Evolutionary conservation across 2,113 vertebrate species (phyloP).

Genomic region (Cebus imitator): DNA sequence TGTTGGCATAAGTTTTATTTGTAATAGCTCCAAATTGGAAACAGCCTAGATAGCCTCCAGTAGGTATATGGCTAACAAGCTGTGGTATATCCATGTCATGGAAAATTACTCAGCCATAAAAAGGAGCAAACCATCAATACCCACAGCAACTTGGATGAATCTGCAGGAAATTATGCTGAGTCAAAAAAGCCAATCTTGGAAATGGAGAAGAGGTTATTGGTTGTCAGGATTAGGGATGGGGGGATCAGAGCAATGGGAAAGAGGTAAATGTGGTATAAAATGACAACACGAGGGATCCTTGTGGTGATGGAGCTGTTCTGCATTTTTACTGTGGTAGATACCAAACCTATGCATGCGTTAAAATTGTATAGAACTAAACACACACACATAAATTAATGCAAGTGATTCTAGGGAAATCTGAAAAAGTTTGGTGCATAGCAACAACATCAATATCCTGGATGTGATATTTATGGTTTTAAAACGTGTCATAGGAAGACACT

Average conservation of each 20-base stretch:
- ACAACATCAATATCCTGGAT: not conserved
- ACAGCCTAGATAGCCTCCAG: not conserved
- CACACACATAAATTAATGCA: accelerated
- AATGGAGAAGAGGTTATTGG: not conserved
- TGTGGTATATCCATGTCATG: not conserved
- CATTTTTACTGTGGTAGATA: not conserved
- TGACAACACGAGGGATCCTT: not conserved
- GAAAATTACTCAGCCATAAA: not conserved
- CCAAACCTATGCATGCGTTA: not conserved
- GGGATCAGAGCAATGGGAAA: not conserved
- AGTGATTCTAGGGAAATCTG: not conserved
- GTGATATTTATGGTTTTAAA: not conserved
- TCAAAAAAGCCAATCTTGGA: not conserved
- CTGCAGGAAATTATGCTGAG: not conserved
- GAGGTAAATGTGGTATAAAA: not conserved
- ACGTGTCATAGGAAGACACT: not conserved
- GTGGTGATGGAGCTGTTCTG: not conserved
- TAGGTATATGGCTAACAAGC: not conserved
- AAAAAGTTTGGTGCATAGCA: not conserved
- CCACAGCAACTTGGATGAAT: not conserved
- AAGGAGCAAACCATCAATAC: not conserved
- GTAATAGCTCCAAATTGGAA: not conserved
- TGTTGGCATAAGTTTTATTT: not conserved
- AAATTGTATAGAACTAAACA: not conserved
- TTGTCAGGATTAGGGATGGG: no score